phyloP scores from a whole-genome alignment of 1,140 invertebrate species.

The Achroia grisella region DNA sequence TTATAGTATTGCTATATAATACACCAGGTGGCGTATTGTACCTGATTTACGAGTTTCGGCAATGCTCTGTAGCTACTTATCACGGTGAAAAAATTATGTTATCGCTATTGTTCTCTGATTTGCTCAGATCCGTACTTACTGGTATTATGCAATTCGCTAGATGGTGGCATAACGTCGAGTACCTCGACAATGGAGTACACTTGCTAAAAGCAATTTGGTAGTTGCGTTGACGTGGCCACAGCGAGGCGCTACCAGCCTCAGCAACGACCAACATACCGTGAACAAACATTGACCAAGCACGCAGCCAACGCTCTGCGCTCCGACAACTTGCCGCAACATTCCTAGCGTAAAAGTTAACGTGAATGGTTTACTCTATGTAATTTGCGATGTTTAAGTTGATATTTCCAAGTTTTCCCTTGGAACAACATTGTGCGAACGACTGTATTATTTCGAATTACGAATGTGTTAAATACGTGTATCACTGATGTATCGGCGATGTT shows the following conservation, averaged over 20 bases:
- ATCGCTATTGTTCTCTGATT: background rate
- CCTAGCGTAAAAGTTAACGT: conserved; percentile 71
- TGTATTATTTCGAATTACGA: conserved; percentile 41
- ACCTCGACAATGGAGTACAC: conserved; percentile 34
- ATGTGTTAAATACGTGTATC: conserved; percentile 36
- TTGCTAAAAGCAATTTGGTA: conserved; percentile 24
- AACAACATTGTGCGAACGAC: conserved; percentile 51
- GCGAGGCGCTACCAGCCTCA: conserved; percentile 34
- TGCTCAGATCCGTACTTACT: background rate
- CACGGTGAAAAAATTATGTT: background rate
- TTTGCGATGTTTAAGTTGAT: conserved; percentile 63
- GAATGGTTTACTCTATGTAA: conserved; percentile 72
- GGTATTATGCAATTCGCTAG: conserved; percentile 8
- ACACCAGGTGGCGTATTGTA: conserved; percentile 19
- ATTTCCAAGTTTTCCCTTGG: conserved; percentile 38
- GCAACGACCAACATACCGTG: conserved; percentile 36
- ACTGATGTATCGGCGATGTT: conserved; percentile 35
- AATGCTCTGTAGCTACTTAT: conserved; percentile 1
- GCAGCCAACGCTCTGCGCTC: conserved; percentile 35
- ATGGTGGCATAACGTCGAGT: conserved; percentile 19
- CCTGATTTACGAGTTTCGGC: background rate
- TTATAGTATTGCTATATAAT: no score
- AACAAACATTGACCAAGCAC: conserved; percentile 62
- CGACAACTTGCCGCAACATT: conserved; percentile 67
- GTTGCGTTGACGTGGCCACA: conserved; percentile 35